Percentiles rank a stretch among this genome's conserved stretches.
Evolutionary conservation across 2,113 vertebrate species (phyloP).

Genomic region (Baryphthengus martii): DNA sequence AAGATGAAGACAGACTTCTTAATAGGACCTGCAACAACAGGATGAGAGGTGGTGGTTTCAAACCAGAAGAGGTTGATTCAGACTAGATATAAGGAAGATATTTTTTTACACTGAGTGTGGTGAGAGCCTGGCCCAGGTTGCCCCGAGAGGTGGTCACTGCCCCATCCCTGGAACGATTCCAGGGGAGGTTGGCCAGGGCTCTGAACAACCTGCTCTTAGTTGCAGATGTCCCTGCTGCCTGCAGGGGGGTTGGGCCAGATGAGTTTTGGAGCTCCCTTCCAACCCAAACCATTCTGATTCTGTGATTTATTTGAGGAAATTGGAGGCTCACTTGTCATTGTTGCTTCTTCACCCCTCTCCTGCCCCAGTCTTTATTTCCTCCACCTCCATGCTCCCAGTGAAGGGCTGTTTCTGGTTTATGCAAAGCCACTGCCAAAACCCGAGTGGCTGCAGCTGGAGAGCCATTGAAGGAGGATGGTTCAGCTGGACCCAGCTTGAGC

Average conservation of each 20-base stretch:
- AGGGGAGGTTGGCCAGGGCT: background rate
- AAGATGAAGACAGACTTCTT: background rate
- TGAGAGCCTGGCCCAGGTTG: background rate
- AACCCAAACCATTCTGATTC: background rate
- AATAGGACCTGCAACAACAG: background rate
- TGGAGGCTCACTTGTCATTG: background rate
- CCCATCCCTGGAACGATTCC: background rate
- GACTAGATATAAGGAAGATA: background rate
- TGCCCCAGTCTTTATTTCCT: background rate
- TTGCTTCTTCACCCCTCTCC: background rate
- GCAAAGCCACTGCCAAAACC: background rate
- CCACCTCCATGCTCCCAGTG: background rate
- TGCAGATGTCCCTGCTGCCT: background rate
- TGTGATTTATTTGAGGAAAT: background rate
- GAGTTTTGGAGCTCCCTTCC: background rate
- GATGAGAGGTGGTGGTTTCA: background rate
- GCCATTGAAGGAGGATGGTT: background rate
- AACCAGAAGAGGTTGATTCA: background rate
- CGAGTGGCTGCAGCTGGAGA: background rate
- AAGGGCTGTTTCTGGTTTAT: background rate
- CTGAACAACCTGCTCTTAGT: background rate
- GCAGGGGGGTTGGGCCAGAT: background rate
- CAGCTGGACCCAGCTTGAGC: background rate
- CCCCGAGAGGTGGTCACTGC: background rate
- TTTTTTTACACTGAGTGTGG: fast-evolving